A percentile compares a stretch with the other conserved stretches of the same genome.
Evolutionary conservation across 2,113 vertebrate genomes (phyloP).

Genomic region (Laterallus jamaicensis): DNA sequence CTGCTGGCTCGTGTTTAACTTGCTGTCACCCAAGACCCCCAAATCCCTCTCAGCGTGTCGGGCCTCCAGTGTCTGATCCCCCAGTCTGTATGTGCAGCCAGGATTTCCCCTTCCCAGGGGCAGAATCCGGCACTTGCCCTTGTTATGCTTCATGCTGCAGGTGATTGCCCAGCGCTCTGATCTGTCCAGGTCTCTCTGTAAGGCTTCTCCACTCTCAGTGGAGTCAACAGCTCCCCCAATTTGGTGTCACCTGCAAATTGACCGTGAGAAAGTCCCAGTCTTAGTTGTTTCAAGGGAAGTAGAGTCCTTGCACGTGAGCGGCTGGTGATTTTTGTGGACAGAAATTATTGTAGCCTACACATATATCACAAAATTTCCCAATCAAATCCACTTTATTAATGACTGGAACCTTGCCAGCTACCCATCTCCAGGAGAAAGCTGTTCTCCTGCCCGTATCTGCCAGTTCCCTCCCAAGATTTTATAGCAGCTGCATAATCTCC

Average conservation of each 20-base stretch:
- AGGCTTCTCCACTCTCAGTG: no score
- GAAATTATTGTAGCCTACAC: neutral
- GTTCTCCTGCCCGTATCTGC: neutral
- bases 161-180: no score
- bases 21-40: no score
- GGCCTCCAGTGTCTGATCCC: no score
- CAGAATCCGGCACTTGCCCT: no score
- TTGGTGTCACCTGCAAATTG: no score
- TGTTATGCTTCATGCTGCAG: no score
- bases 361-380: neutral
- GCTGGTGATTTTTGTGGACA: neutral
- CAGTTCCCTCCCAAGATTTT: neutral
- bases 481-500: conserved; percentile 22
- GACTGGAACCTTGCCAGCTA: neutral
- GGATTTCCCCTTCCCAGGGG: no score
- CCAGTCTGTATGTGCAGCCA: no score
- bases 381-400: neutral
- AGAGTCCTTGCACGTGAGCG: neutral
- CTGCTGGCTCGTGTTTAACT: neutral
- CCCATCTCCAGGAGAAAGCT: neutral
- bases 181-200: no score
- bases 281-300: neutral
- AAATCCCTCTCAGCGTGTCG: no score
- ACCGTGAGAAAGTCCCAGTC: neutral
- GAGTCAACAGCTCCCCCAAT: no score